A percentile compares a stretch with the other conserved stretches of the same genome.
Conservation (phyloP, 2,113 vertebrate genomes). For the Mobula birostris region DNA sequence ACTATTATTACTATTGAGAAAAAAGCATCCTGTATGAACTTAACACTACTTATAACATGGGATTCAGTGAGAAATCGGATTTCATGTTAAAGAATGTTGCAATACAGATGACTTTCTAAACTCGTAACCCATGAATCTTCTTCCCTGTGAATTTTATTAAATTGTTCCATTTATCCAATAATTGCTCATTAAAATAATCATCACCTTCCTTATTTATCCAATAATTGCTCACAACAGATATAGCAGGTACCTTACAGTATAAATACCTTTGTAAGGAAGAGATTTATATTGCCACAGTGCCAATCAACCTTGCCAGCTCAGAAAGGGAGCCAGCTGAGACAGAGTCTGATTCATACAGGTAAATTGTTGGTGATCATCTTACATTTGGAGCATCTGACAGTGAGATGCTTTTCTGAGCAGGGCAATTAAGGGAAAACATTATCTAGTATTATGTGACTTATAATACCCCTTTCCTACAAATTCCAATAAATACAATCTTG, state of each 20-base stretch:
- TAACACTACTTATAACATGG: too few species aligned
- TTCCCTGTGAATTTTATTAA: neutral
- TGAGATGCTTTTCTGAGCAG: neutral
- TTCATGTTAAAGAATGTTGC: too few species aligned
- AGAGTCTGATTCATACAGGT: neutral
- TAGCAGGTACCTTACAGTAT: neutral
- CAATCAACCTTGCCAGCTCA: neutral
- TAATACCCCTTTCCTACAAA: neutral
- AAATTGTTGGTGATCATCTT: neutral
- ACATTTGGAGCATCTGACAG: neutral
- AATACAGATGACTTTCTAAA: too few species aligned
- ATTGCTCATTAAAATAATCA: neutral
- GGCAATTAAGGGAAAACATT: neutral
- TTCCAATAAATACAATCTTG: neutral
- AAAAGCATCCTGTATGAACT: too few species aligned
- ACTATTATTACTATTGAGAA: too few species aligned
- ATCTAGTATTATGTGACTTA: neutral
- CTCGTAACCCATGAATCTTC: too few species aligned
- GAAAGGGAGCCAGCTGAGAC: neutral
- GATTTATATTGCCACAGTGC: neutral
- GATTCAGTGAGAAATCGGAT: too few species aligned
- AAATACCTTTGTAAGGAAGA: neutral
- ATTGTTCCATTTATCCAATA: neutral
- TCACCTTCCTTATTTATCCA: too few species aligned
- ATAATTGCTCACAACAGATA: neutral